Evolutionary conservation across 2,113 vertebrate species (phyloP).

Genomic region (Apteryx owenii): DNA sequence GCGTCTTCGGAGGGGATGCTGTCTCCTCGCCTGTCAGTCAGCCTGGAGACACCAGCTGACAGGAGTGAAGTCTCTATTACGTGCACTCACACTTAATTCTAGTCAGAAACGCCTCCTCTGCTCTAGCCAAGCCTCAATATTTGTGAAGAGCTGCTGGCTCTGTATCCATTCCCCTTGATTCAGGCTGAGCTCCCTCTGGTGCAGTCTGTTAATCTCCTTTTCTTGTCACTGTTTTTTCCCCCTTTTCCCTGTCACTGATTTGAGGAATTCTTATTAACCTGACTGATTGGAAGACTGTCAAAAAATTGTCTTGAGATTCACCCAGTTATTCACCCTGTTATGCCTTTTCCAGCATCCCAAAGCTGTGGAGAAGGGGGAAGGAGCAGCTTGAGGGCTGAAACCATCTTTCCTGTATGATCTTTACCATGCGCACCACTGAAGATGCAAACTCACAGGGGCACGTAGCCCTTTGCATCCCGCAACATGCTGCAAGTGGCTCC

Average conservation of each 20-base stretch:
- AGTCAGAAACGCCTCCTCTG: neutral
- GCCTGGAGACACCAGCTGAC: accelerated
- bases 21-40: neutral
- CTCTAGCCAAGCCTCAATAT: neutral
- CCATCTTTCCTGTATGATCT: neutral
- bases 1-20: neutral
- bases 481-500: neutral
- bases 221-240: neutral
- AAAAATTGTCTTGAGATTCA: neutral
- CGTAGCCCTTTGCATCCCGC: accelerated
- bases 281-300: neutral
- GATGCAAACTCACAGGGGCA: accelerated
- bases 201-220: neutral
- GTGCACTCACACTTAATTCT: accelerated
- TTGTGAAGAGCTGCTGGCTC: neutral
- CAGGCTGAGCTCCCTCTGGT: neutral
- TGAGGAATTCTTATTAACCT: neutral
- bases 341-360: neutral
- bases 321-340: neutral
- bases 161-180: neutral
- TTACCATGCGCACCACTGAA: neutral
- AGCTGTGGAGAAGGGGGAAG: neutral
- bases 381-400: neutral
- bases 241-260: neutral
- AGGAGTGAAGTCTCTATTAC: accelerated